Percentiles rank a stretch among this genome's conserved stretches.
Conservation (phyloP, 2,113 vertebrate genomes). For the Pangasianodon hypophthalmus region DNA sequence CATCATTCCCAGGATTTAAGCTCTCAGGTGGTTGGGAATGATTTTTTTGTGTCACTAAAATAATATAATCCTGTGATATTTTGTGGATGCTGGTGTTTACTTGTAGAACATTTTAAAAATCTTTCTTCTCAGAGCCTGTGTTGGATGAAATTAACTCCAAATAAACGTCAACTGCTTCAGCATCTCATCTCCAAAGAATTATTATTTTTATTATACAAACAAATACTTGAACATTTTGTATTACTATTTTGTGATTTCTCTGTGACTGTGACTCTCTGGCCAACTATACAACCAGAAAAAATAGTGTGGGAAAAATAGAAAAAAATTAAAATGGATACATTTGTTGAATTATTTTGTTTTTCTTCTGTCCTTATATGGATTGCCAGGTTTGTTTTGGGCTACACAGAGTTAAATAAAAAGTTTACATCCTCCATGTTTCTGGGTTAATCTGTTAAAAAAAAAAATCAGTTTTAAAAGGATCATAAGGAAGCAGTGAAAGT, state of each 20-base stretch:
- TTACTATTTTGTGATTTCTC: background rate
- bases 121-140: background rate
- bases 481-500: background rate
- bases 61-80: background rate
- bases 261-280: background rate
- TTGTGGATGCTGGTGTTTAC: background rate
- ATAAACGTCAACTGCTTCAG: background rate
- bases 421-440: background rate
- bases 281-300: background rate
- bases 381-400: background rate
- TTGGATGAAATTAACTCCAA: background rate
- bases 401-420: background rate
- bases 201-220: background rate
- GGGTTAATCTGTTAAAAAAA: background rate
- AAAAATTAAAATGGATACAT: background rate
- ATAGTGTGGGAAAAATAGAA: background rate
- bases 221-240: background rate
- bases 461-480: background rate
- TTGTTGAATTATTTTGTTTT: background rate
- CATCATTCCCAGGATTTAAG: slow-evolving; percentile 79
- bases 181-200: background rate
- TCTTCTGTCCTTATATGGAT: background rate
- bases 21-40: slow-evolving; percentile 74
- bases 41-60: background rate
- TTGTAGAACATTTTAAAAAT: background rate